Base-by-base conservation (phyloP, 2,888 invertebrate genomes). In the Ashinkailepas kermadecensis region DNA sequence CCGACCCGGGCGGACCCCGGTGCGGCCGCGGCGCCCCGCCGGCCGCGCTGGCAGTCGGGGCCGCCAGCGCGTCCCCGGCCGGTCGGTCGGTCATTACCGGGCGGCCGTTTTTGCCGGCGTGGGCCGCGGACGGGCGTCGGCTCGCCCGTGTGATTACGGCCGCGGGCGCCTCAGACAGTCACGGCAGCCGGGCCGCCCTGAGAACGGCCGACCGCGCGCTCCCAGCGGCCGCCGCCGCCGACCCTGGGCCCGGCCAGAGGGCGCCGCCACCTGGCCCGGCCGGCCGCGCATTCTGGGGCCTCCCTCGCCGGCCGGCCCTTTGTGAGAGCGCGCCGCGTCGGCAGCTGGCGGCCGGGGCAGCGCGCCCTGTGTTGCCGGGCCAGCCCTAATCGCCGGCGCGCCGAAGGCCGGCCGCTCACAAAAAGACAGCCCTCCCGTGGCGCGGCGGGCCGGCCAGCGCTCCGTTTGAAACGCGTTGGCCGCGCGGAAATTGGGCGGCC, bases 321-420 rank as follows among this genome's bases (percentile, higher is more conserved):
- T 70, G 70, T 70, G 15, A 70, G 70, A 4, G 25, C 25, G 39
- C 39, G 39, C 39, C 39, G 39, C 39, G 39, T 39, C 39, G 39
- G 39, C 39, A 39, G 39, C 39, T 39, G 39, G 39, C 39, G 12
- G 70, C 25, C 39, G 39, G 25, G 39, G 39, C 67, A 67, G 67
- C 39, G 25, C 39, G 18, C 62, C 15, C 62, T 18, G 39, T 70
- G 70, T 70, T 70, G 15, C 70, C 39, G 70, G 70, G 70, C 70
- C 23, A 39, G 7, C 62, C 18, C 62, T 62, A 15, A 7, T 39
- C 18, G 13, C 18, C 12, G 39, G 15, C 39, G 23, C 70, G 39
- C 39, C 70, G 70, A 70, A 70, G 70, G 70, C 39, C 70, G 39
- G 39, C 13, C 70, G 70, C 70, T 23, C 23, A 70, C 70, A 70